These are phyloP conservation scores for Athalia rosae DNA, from an alignment of 2,888 invertebrate species.

Conservation along the genomic window DNA sequence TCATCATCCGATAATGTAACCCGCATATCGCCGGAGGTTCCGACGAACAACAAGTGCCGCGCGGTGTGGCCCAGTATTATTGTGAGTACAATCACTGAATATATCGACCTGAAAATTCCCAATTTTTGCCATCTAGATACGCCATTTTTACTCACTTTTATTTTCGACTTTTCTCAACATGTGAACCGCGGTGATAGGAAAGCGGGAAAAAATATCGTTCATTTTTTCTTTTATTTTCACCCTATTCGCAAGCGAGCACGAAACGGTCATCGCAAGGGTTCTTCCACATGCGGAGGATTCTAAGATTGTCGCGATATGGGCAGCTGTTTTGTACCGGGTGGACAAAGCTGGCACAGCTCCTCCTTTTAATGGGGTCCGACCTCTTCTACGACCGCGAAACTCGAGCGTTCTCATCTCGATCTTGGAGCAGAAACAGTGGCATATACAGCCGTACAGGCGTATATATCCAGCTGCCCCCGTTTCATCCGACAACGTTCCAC, in stretches of 20 bases:
- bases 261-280: not conserved
- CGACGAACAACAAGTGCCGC: no score
- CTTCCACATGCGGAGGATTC: slow-evolving; percentile 1
- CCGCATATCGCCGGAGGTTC: no score
- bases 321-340: not conserved
- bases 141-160: no score
- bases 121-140: no score
- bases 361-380: slow-evolving; percentile 2
- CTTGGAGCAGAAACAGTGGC: not conserved
- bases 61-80: no score
- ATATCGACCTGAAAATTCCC: no score
- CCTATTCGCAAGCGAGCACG: not conserved
- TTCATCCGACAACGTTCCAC: slow-evolving; percentile 13
- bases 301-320: slow-evolving; percentile 26
- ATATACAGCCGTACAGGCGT: no score
- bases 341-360: slow-evolving; percentile 6
- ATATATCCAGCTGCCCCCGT: not conserved
- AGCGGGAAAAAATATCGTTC: not conserved
- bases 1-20: no score
- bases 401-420: slow-evolving; percentile 16
- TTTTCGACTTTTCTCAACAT: not conserved
- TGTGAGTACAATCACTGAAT: no score
- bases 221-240: not conserved
- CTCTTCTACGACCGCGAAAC: not conserved
- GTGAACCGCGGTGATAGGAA: slow-evolving; percentile 3